Percentiles rank a stretch among this genome's conserved stretches.
phyloP scores from a whole-genome alignment of 2,797 vertebrate genomes.

The Bradypodion pumilum region DNA sequence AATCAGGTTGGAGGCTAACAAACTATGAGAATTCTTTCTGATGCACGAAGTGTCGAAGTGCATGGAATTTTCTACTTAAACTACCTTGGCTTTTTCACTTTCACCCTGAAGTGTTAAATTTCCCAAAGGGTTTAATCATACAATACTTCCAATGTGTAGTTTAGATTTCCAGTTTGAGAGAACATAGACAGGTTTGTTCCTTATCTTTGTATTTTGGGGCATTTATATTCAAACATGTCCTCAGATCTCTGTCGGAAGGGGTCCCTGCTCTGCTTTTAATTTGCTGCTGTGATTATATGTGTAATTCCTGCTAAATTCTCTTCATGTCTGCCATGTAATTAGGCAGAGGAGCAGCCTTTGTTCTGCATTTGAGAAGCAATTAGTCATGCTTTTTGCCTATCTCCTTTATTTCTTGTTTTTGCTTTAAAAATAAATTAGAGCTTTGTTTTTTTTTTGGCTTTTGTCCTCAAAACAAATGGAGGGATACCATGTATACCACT shows the following conservation, averaged over 20 bases:
- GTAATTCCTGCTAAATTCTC: slow-evolving; percentile 61
- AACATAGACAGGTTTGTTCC: slow-evolving; percentile 9
- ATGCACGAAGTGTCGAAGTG: not conserved
- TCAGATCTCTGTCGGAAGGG: slow-evolving; percentile 45
- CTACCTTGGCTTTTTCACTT: not conserved
- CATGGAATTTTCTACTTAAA: not conserved
- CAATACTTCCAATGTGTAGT: not conserved
- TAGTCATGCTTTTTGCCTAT: slow-evolving; percentile 59
- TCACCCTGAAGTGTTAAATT: not conserved
- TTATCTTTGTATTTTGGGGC: slow-evolving; percentile 15
- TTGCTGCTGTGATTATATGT: slow-evolving; percentile 51
- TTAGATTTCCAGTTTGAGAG: not conserved
- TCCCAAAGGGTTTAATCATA: not conserved
- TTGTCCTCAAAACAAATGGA: slow-evolving; percentile 47
- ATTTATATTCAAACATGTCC: slow-evolving; percentile 19
- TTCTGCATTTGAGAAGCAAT: slow-evolving; percentile 66
- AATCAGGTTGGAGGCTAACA: not conserved
- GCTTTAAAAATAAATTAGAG: slow-evolving; percentile 55
- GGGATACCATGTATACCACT: slow-evolving; percentile 8
- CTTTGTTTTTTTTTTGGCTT: slow-evolving; percentile 57
- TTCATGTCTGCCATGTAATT: slow-evolving; percentile 62
- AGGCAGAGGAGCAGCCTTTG: slow-evolving; percentile 55
- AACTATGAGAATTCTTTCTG: not conserved
- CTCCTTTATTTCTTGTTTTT: slow-evolving; percentile 26
- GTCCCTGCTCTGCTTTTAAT: slow-evolving; percentile 34